A percentile compares a stretch with the other conserved stretches of the same genome.
phyloP scores from a whole-genome alignment of 2,888 invertebrate genomes.

The Lucinisca nassula region DNA sequence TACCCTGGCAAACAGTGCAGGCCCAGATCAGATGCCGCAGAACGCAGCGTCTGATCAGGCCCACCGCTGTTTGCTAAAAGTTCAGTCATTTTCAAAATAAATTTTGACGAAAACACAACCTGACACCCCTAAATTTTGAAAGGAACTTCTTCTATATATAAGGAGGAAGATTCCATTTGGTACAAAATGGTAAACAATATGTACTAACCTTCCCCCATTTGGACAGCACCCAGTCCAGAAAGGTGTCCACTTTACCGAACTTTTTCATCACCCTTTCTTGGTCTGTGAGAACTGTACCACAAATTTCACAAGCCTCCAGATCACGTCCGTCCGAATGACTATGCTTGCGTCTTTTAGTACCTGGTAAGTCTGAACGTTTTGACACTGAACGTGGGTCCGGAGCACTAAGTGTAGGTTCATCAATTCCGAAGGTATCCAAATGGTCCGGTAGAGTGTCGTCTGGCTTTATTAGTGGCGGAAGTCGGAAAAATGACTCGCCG shows the following conservation, averaged over 20 bases:
- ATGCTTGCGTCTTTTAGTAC: slow-evolving; percentile 33
- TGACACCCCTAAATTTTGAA: too few species aligned
- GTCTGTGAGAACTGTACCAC: slow-evolving; percentile 57
- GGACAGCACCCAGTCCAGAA: slow-evolving; percentile 68
- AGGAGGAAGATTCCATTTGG: too few species aligned
- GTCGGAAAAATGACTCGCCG: neutral
- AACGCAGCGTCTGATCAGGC: too few species aligned
- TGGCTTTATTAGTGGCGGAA: neutral
- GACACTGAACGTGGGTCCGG: slow-evolving; percentile 17
- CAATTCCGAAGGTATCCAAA: slow-evolving; percentile 59
- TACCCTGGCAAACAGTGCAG: too few species aligned
- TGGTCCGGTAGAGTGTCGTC: slow-evolving; percentile 49
- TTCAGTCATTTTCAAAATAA: too few species aligned
- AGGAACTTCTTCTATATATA: too few species aligned
- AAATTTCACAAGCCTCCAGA: slow-evolving; percentile 54
- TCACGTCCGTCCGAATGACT: slow-evolving; percentile 24
- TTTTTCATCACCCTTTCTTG: slow-evolving; percentile 41
- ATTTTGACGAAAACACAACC: too few species aligned
- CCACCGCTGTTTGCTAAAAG: too few species aligned
- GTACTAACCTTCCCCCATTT: slow-evolving; percentile 68
- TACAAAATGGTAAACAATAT: too few species aligned
- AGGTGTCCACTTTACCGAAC: slow-evolving; percentile 64
- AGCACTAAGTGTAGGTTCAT: slow-evolving; percentile 3
- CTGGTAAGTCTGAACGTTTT: neutral
- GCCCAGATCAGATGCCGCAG: too few species aligned